phyloP scores from a whole-genome alignment of 1,140 invertebrate species.

The Trissolcus basalis region DNA sequence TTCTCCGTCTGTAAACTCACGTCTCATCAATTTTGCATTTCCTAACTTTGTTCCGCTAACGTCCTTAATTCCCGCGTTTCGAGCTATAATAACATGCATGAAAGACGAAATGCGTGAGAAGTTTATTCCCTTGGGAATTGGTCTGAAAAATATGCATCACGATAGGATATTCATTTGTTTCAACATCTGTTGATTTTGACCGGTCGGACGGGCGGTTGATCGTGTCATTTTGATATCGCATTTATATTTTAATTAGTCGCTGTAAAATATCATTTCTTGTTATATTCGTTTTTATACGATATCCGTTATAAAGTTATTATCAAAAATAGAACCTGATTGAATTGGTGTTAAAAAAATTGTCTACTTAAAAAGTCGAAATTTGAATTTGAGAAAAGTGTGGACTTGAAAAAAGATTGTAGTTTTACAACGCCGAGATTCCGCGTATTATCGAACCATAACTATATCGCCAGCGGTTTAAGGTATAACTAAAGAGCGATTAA shows the following conservation, averaged over 20 bases:
- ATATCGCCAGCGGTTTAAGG: slow-evolving; percentile 15
- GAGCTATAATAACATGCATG: slow-evolving; percentile 23
- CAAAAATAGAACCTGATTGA: too few relatives aligned
- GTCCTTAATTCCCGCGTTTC: slow-evolving; percentile 31
- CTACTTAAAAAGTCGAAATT: too few relatives aligned
- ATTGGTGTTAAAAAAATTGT: too few relatives aligned
- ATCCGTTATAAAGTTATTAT: too few relatives aligned
- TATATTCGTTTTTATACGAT: too few relatives aligned
- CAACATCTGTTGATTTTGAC: slow-evolving; percentile 39
- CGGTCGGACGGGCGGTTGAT: slow-evolving; percentile 2
- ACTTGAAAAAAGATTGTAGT: not conserved
- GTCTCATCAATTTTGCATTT: slow-evolving; percentile 39
- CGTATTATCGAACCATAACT: slow-evolving; percentile 18
- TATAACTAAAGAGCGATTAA: slow-evolving; percentile 47
- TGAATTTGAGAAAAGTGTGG: not conserved
- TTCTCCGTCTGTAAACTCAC: slow-evolving; percentile 40
- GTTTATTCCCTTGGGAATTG: slow-evolving; percentile 14
- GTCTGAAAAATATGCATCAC: slow-evolving; percentile 21
- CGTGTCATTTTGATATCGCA: slow-evolving; percentile 12
- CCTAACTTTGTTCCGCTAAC: slow-evolving; percentile 34
- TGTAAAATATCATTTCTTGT: too few relatives aligned
- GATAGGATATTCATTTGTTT: slow-evolving; percentile 31
- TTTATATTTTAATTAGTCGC: too few relatives aligned
- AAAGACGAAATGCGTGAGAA: slow-evolving; percentile 40
- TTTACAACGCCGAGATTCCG: not conserved